phyloP scores from a whole-genome alignment of 1,140 invertebrate species.

The Lepidurus couesii region DNA sequence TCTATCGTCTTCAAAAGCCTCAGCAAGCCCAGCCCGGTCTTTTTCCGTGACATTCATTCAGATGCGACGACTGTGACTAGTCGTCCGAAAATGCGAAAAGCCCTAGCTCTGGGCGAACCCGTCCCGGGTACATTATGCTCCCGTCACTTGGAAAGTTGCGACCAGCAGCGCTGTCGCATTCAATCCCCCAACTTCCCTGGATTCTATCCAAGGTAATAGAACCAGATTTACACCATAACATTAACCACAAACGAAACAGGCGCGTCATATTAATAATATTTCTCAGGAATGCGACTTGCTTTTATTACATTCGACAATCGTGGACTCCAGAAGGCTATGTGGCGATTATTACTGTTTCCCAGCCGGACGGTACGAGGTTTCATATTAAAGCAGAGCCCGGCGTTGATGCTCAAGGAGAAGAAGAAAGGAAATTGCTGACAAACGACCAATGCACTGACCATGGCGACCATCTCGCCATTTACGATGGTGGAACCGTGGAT shows the following conservation, averaged over 20 bases:
- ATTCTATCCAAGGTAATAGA: conserved; percentile 29
- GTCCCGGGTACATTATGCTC: conserved; percentile 28
- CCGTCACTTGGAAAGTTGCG: conserved; percentile 27
- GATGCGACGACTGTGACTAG: background rate
- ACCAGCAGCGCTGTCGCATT: conserved; percentile 24
- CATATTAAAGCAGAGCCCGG: conserved; percentile 1
- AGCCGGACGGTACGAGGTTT: conserved; percentile 30
- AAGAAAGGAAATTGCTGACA: conserved; percentile 36
- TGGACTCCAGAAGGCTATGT: conserved; percentile 34
- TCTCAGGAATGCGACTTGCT: conserved; percentile 26
- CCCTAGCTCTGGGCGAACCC: conserved; percentile 8
- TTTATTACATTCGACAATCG: conserved; percentile 29
- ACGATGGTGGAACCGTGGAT: conserved; percentile 56
- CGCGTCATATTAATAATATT: background rate
- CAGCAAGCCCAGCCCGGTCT: background rate
- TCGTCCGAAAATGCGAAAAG: background rate
- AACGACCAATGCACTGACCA: conserved; percentile 41
- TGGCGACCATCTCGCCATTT: conserved; percentile 69
- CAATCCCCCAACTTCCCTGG: conserved; percentile 28
- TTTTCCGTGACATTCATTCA: conserved; percentile 15
- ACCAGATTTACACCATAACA: background rate
- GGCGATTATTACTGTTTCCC: conserved; percentile 37
- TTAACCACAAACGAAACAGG: background rate
- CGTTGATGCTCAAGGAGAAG: conserved; percentile 8
- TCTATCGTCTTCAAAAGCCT: conserved; percentile 5